These are phyloP conservation scores for Vollenhovia emeryi DNA, from an alignment of 1,140 invertebrate genomes.

Conservation along the genomic window DNA sequence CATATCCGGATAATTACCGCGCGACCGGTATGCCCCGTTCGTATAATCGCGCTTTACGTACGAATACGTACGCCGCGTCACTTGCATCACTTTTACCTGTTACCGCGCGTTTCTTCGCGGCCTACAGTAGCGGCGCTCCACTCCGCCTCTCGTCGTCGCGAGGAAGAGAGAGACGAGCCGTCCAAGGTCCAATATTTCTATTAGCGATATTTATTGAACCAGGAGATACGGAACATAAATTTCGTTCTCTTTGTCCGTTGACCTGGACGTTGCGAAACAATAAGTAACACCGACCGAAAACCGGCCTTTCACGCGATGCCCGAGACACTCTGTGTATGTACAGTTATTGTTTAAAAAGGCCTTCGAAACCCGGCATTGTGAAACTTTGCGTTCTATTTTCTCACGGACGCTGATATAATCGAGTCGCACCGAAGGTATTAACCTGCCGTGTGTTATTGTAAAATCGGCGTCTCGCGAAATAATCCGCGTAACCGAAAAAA, in stretches of 20 bases:
- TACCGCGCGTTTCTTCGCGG: constrained; percentile 49
- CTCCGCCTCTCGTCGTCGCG: not conserved
- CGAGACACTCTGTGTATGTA: not conserved
- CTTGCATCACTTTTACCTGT: constrained; percentile 68
- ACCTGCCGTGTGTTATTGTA: not conserved
- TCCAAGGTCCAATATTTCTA: constrained; percentile 27
- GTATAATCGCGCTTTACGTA: constrained; percentile 58
- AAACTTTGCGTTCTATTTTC: constrained; percentile 71
- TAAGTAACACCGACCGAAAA: constrained; percentile 22
- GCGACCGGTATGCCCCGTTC: constrained; percentile 63
- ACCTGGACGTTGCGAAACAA: not conserved
- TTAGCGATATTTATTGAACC: constrained; percentile 7
- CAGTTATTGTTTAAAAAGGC: constrained; percentile 65
- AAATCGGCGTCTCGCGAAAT: not conserved
- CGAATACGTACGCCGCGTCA: constrained; percentile 44
- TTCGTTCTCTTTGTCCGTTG: constrained; percentile 17
- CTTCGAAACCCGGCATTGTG: constrained; percentile 66
- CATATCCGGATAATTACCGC: constrained; percentile 75
- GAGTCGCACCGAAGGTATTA: constrained; percentile 54
- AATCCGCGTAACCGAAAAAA: not conserved
- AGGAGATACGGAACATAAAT: constrained; percentile 39
- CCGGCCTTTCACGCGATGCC: not conserved
- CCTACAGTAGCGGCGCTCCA: not conserved
- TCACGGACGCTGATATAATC: constrained; percentile 72
- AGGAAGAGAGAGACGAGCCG: not conserved